These are phyloP conservation scores for Antrozous pallidus DNA, from an alignment of 2,797 vertebrate species.

Conservation along the genomic window DNA sequence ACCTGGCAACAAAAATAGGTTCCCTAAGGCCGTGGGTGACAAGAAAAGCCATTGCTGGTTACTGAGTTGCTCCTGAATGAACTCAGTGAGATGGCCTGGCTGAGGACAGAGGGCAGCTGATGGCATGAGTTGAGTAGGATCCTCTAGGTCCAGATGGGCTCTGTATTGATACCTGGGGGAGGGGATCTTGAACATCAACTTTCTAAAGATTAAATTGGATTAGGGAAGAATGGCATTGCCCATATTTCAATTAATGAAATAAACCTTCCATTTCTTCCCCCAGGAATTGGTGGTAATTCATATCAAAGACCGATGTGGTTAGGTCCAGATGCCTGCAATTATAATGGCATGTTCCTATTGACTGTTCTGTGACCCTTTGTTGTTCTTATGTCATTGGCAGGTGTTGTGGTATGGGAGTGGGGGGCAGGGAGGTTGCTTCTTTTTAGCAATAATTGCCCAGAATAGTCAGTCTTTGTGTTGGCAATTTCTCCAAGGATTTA, in stretches of 20 bases:
- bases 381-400: neutral
- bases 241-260: neutral
- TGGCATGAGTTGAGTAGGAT: neutral
- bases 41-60: neutral
- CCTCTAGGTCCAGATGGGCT: neutral
- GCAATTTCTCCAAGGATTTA: neutral
- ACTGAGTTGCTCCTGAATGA: neutral
- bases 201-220: neutral
- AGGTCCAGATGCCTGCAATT: rapidly evolving
- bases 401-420: neutral
- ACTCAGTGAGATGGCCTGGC: neutral
- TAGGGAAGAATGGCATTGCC: neutral
- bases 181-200: neutral
- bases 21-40: neutral
- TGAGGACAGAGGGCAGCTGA: neutral
- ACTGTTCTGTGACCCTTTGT: neutral
- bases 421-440: neutral
- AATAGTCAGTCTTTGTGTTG: neutral
- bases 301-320: neutral
- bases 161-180: neutral
- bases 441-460: neutral
- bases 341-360: slow-evolving; percentile 8
- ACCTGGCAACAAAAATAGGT: neutral
- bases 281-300: neutral
- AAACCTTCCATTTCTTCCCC: neutral